Conservation (phyloP, 2,797 vertebrate species). For the Hypotaenidia okinawae region DNA sequence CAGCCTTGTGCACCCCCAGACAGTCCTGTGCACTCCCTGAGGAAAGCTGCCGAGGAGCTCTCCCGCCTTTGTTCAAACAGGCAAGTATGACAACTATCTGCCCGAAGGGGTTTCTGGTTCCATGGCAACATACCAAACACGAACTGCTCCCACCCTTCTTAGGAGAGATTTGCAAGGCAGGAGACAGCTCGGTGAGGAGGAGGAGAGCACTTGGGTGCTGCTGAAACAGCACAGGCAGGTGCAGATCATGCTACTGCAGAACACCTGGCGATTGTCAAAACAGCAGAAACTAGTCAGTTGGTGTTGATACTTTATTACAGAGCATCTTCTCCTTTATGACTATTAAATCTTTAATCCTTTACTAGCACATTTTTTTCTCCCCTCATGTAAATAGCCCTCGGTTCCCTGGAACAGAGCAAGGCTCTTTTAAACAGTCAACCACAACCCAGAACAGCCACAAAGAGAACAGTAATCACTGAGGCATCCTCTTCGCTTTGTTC, state of each 20-base stretch:
- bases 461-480: neutral
- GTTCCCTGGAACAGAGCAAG: neutral
- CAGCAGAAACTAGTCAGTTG: neutral
- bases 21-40: neutral
- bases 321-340: constrained; percentile 1
- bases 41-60: neutral
- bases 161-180: neutral
- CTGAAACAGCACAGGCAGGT: constrained; percentile 11
- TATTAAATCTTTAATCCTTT: constrained; percentile 38
- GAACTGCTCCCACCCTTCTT: constrained; percentile 2
- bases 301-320: constrained; percentile 38
- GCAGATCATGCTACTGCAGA: neutral
- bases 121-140: constrained; percentile 32
- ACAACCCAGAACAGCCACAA: neutral
- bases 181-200: neutral
- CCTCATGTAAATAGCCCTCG: neutral
- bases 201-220: neutral
- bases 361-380: neutral
- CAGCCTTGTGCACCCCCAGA: neutral
- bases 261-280: constrained; percentile 11
- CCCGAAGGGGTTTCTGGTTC: constrained; percentile 33
- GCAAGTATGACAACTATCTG: constrained; percentile 2
- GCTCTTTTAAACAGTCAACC: neutral
- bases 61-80: neutral
- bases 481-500: constrained; percentile 34